A percentile compares a stretch with the other conserved stretches of the same genome.
Conservation (phyloP, 2,113 vertebrate genomes). For the Casuarius casuarius region DNA sequence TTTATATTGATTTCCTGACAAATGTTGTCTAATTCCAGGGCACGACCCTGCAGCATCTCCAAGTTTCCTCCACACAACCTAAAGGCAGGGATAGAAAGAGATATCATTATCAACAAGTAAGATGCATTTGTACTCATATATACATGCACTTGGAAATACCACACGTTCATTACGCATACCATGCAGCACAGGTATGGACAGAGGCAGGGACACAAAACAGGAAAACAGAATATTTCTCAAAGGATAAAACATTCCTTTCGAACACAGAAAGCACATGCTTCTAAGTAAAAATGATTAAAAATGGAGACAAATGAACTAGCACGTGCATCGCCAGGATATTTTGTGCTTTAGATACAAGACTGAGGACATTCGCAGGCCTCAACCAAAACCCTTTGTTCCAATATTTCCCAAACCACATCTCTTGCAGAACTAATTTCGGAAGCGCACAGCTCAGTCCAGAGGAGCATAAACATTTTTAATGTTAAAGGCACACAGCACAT, state of each 20-base stretch:
- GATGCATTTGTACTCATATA: not conserved
- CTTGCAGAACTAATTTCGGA: not conserved
- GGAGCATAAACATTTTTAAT: not conserved
- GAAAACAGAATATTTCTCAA: not conserved
- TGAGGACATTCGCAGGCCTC: not conserved
- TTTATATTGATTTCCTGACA: constrained; percentile 84
- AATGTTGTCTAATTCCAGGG: constrained; percentile 87
- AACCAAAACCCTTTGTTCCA: not conserved
- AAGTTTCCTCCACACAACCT: constrained; percentile 89
- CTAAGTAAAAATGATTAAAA: not conserved
- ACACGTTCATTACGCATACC: not conserved
- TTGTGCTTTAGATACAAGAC: not conserved
- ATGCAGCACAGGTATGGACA: constrained; percentile 42
- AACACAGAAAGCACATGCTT: constrained; percentile 60
- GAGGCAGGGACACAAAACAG: not conserved
- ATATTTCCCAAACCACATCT: not conserved
- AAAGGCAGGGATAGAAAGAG: constrained; percentile 46
- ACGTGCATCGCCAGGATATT: not conserved
- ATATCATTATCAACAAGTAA: not conserved
- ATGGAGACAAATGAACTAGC: constrained; percentile 1
- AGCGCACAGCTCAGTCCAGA: not conserved
- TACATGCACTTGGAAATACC: not conserved
- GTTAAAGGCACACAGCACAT: not conserved
- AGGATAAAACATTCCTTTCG: constrained; percentile 1
- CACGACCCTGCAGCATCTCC: constrained; percentile 87